Evolutionary conservation across 2,888 invertebrate species (phyloP), one percentile per base, ranked within the genome.

Genomic region (Isoperla grammatica): DNA sequence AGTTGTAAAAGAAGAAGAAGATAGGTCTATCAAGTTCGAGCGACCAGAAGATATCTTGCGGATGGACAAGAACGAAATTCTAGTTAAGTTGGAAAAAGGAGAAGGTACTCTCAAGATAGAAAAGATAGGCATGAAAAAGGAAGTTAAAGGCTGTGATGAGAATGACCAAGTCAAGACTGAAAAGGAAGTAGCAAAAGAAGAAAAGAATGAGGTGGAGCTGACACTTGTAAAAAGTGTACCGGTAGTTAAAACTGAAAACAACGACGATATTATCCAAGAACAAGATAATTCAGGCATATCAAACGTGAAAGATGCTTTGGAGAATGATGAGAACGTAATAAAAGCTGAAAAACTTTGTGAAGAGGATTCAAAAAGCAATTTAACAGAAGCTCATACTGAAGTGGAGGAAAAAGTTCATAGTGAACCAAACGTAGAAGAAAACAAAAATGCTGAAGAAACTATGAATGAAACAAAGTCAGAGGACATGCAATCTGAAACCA

Each of bases 81-180:
- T 82, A 2, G 82, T 82, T 0, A 82, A 82, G 69, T 69, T 82
- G 17, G 83, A 83, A 66, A 82, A 82, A 67, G 82, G 82, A 8
- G 82, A 82, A 69, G 82, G 82, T 12, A 83, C 82, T 1, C 71
- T 83, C 48, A 82, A 82, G 69, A 83, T 82, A 55, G 82, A 83
- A 69, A 82, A 82, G 70, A 80, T 82, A 8, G 79, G 77, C 2
- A 69, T 78, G 23, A 81, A 80, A 64, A 81, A 79, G 64, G 80
- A 81, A 65, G 68, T 11, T 4, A 45, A 45, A 20, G 22, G 12
- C 11, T 29, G 49, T 49, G 20, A 42, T 40, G 59, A 39, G 12
- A 39, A 17, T 15, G 46, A 22, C 3, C 46, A 58, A 42, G 29
- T 53, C 11, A 62, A 59, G 37, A 13, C 48, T 20, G 58, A 61